phyloP scores from a whole-genome alignment of 92 coral and sea anemone species.

The Porites evermanni region DNA sequence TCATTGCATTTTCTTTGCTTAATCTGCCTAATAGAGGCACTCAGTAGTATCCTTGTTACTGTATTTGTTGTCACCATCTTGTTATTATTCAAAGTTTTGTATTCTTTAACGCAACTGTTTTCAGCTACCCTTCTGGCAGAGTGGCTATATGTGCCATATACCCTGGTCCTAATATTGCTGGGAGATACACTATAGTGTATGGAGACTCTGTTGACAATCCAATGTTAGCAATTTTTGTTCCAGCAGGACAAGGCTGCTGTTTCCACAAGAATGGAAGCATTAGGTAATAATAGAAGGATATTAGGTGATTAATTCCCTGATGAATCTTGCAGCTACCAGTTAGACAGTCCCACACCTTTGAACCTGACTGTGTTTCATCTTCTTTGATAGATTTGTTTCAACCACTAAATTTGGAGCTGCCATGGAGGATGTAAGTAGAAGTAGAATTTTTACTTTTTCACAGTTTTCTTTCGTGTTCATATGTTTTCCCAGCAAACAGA shows the following conservation, averaged over 20 bases:
- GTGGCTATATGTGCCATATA: conserved; percentile 82
- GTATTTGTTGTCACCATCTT: too few relatives aligned
- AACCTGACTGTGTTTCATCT: not conserved
- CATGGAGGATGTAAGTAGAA: conserved; percentile 75
- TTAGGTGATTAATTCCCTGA: not conserved
- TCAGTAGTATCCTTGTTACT: too few relatives aligned
- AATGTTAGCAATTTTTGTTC: conserved; percentile 83
- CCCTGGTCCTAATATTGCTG: conserved; percentile 78
- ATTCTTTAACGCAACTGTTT: conserved; percentile 13
- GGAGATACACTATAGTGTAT: conserved; percentile 88
- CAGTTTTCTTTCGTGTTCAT: too few relatives aligned
- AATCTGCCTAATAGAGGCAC: too few relatives aligned
- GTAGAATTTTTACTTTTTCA: not conserved
- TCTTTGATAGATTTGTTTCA: conserved; percentile 74
- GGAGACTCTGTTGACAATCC: conserved; percentile 68
- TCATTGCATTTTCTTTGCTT: too few relatives aligned
- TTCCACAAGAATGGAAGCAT: conserved; percentile 80
- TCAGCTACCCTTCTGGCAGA: conserved; percentile 96
- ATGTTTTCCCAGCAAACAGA: too few relatives aligned
- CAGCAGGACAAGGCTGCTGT: conserved; percentile 84
- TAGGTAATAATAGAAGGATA: conserved; percentile 43
- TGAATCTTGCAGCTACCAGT: too few relatives aligned
- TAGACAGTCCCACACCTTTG: not conserved
- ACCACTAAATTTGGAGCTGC: conserved; percentile 83
- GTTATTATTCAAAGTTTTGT: not conserved